Base-by-base conservation (phyloP, 2,113 vertebrate species). In the Rhea pennata region DNA sequence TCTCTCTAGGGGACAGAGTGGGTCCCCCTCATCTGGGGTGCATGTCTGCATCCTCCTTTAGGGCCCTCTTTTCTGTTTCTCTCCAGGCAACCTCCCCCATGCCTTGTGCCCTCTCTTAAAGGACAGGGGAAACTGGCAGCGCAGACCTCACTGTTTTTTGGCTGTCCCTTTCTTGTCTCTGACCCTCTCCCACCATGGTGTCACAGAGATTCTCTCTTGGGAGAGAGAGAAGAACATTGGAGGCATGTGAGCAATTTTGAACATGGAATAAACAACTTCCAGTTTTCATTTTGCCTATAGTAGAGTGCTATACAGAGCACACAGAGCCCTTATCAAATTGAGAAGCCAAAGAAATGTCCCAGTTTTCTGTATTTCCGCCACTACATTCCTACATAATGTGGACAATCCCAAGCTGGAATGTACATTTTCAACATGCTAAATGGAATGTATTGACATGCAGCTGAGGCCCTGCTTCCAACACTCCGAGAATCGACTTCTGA, bases 171-270 rank as follows among this genome's bases (percentile, higher is more conserved):
- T 31, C 24, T 61, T 70, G 64, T 64, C 78, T 56, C 84, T 91
- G 84, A 95, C 83, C 91, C 81, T 65, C 87, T 96, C 84, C 86
- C 81, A 89, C 29, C 77, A 84, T 58, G 56, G 87, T 74, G 76
- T 44, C 70, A 48, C 79, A 36, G 33, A 58, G 78, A 54, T n/a
- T 82, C 66, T 80, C 14, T 74, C 54, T 82, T 51, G 10, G 70
- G 66, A 54, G n/a, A 75, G n/a, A 75, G 27, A 53, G 36, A 6
- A 53, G 36, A 6, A 8, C 29, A 51, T 82, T 78, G 53, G 42
- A 85, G 42, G 39, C 69, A 39, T 27, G 7, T 2, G 42, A 59
- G 31, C 73, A 72, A 36, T 46, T 40, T 19, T 64, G 46, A 20
- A 15, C 21, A 15, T 44, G 29, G 44, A 65, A 39, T 33, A 65